A percentile compares a stretch with the other conserved stretches of the same genome.
Conservation (phyloP, 1,140 invertebrate species). For the Neelides sp. region DNA sequence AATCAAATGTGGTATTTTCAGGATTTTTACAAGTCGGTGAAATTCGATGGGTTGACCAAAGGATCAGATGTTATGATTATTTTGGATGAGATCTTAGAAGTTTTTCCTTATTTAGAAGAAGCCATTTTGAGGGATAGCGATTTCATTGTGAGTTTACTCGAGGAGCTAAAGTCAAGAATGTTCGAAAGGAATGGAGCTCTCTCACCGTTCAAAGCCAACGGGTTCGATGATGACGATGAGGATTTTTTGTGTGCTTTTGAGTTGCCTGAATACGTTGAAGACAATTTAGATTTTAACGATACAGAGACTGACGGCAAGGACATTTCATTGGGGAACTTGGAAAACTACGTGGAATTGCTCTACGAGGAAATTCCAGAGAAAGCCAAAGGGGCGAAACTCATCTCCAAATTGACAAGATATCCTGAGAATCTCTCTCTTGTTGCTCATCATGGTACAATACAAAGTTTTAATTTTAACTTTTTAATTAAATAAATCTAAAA, state of each 20-base stretch:
- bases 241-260: constrained; percentile 16
- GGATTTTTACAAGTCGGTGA: too few relatives aligned
- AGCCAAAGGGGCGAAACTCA: constrained; percentile 78
- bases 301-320: constrained; percentile 32
- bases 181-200: constrained; percentile 36
- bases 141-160: constrained; percentile 83
- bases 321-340: constrained; percentile 61
- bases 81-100: constrained; percentile 63
- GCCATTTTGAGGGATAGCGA: constrained; percentile 6
- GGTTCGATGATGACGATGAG: neutral
- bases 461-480: constrained; percentile 5
- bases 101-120: constrained; percentile 25
- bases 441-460: constrained; percentile 64
- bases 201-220: constrained; percentile 18
- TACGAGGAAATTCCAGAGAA: constrained; percentile 85
- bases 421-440: constrained; percentile 88
- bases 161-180: constrained; percentile 75
- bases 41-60: too few relatives aligned
- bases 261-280: constrained; percentile 30
- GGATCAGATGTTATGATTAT: too few relatives aligned
- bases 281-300: neutral
- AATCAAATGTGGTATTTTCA: too few relatives aligned
- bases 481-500: neutral
- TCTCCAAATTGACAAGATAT: constrained; percentile 78
- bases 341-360: constrained; percentile 87